phyloP scores from a whole-genome alignment of 2,888 invertebrate genomes.

The Drosophila crucigera region DNA sequence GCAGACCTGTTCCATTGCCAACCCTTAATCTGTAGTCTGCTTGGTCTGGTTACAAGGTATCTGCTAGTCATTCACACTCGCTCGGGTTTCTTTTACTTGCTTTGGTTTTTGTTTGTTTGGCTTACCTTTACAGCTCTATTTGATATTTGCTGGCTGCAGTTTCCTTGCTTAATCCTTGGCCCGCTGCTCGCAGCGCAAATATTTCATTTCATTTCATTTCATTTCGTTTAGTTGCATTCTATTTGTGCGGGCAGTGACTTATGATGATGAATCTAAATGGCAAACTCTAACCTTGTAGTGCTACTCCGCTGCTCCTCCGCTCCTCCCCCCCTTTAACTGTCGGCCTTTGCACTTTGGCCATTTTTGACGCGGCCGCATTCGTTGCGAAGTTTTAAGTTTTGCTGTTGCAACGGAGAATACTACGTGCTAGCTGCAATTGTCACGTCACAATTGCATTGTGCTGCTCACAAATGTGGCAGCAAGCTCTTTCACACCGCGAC shows the following conservation, averaged over 20 bases:
- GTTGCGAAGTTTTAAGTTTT: conserved; percentile 10
- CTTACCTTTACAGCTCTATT: conserved; percentile 73
- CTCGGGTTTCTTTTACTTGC: conserved; percentile 1
- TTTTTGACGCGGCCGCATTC: conserved; percentile 26
- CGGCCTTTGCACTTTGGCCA: conserved; percentile 47
- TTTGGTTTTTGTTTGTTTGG: conserved; percentile 29
- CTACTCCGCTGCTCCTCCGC: background rate
- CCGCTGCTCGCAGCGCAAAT: conserved; percentile 57
- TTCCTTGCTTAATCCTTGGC: conserved; percentile 55
- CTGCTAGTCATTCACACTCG: background rate
- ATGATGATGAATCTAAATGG: conserved; percentile 85
- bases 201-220: conserved; percentile 83
- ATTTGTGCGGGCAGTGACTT: conserved; percentile 81
- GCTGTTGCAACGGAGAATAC: background rate
- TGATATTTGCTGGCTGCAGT: conserved; percentile 37
- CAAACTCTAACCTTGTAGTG: conserved; percentile 31
- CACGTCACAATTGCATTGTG: conserved; percentile 65
- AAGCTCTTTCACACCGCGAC: background rate
- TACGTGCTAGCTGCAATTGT: conserved; percentile 71
- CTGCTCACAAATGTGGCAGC: conserved; percentile 55
- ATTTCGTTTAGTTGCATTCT: conserved; percentile 69
- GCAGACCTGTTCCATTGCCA: background rate
- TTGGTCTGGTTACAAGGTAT: background rate
- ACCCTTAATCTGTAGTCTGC: rapidly evolving
- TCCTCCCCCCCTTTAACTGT: background rate